Percentiles rank a stretch among this genome's conserved stretches.
phyloP scores from a whole-genome alignment of 2,888 invertebrate genomes.

The Nemapogon koenigi region DNA sequence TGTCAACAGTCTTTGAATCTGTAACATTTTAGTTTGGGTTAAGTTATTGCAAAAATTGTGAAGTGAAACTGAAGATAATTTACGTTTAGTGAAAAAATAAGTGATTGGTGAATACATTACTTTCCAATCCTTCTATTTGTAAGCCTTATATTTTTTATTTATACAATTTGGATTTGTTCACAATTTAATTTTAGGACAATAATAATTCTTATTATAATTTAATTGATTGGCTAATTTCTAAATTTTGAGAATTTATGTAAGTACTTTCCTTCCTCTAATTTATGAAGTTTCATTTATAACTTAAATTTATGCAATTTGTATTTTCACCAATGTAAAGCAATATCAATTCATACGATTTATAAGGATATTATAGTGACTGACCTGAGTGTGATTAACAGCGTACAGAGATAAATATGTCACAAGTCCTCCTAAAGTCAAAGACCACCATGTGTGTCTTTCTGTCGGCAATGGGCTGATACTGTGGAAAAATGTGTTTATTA shows the following conservation, averaged over 20 bases:
- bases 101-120: too few species aligned
- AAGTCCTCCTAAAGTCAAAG: conserved; percentile 79
- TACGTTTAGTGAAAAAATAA: too few species aligned
- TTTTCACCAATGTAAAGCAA: too few species aligned
- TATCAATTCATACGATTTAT: too few species aligned
- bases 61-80: too few species aligned
- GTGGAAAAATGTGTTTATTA: conserved; percentile 20
- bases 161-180: not conserved
- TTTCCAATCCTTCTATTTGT: not conserved
- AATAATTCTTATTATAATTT: not conserved
- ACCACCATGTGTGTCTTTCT: conserved; percentile 83
- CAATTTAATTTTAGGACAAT: not conserved
- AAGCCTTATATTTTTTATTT: not conserved
- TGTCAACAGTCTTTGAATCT: conserved; percentile 75
- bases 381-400: conserved; percentile 86
- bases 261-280: too few species aligned
- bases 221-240: too few species aligned
- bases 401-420: conserved; percentile 83
- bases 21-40: conserved; percentile 6
- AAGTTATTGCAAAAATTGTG: too few species aligned
- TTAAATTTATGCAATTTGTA: too few species aligned
- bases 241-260: too few species aligned
- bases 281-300: too few species aligned
- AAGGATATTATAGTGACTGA: conserved; percentile 19
- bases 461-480: conserved; percentile 83